Base-by-base conservation (phyloP, 2,797 vertebrate species). In the Rhynchonycteris naso region DNA sequence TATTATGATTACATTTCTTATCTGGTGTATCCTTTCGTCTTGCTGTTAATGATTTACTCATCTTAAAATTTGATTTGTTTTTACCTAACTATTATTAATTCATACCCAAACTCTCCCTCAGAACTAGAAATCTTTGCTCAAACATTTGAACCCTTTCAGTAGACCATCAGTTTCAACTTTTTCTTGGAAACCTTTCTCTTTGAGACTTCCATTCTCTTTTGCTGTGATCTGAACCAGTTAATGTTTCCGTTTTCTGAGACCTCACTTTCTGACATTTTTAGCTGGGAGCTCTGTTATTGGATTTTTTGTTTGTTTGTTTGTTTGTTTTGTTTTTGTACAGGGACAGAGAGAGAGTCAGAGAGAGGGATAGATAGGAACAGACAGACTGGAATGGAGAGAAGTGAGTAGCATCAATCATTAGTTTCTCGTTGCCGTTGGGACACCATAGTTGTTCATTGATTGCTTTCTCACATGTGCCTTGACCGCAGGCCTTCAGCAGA, bases 21-120 rank as follows among this genome's bases (percentile, higher is more conserved):
- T 82, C 38, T 83, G 86, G 43, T 16, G 21, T 81, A 86, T 68
- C 19, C 28, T 81, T 94, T 91, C 68, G 13, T 86, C 65, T 91
- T 74, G 2, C 28, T 59, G 7, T 68, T 86, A 76, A 84, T 38
- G 8, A 56, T 43, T 87, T 56, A 50, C 22, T 65, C 24, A 56
- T 78, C 76, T 69, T 38, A 33, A 82, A 94, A 30, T 92, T 38
- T 35, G 5, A 9, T 61, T 83, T 47, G 10, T 35, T 68, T 69
- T 18, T 14, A 69, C 1, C 1, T 92, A 7, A 21, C 5, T 68
- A 68, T 78, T 21, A 82, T 91, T 68, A 50, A 90, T 86, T 79
- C 21, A 82, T 81, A 81, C 14, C n/a, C 58, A 93, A 52, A 63
- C 35, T 93, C 50, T 83, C 26, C 18, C 68, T 88, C 24, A 63